Evolutionary conservation across 2,888 invertebrate genomes (phyloP), one percentile per base, ranked within the genome.

Genomic region (Mechanitis mazaeus): DNA sequence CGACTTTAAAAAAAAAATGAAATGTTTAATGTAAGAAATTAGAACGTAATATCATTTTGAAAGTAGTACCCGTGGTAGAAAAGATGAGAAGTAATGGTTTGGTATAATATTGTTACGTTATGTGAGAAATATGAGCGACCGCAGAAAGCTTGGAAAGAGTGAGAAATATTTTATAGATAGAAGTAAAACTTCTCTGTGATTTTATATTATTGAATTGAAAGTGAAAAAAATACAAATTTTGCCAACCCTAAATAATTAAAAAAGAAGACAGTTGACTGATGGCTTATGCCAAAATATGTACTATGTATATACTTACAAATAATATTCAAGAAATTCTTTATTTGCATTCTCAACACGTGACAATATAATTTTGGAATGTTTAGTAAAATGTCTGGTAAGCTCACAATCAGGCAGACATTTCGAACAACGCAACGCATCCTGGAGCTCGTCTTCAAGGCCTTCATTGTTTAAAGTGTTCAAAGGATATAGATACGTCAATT

Each of bases 371-470:
- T 76, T 81, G 53, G 68, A 78, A 2, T 77, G 69, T 63, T 71
- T 79, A 38, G 86, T 85, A 55, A 75, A 76, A 57, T 87, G 79
- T n/a, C 77, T 75, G 0, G 83, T 86, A 4, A 80, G 69, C 60
- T 88, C 87, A 71, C 94, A 94, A 35, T 92, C 87, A 0, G 93
- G 92, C 60, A 90, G 72, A 71, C 94, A 94, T 3, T 91, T 75
- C 0, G 85, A 82, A 69, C 93, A 94, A 60, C 71, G 80, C n/a
- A 93, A 72, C 0, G 92, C 91, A 67, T 92, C 90, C 58, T 91
- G 86, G 0, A 83, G 56, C 72, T 93, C 93, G 47, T 81, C 76
- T 64, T 91, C 87, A 0, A 91, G 71, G 0, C 91, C 90, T 1
- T 77, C 64, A 0, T 75, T 73, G 35, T 71, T 64, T 12, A 64